Evolutionary conservation across 2,113 vertebrate species (phyloP).

Genomic region (Oxyruncus cristatus): DNA sequence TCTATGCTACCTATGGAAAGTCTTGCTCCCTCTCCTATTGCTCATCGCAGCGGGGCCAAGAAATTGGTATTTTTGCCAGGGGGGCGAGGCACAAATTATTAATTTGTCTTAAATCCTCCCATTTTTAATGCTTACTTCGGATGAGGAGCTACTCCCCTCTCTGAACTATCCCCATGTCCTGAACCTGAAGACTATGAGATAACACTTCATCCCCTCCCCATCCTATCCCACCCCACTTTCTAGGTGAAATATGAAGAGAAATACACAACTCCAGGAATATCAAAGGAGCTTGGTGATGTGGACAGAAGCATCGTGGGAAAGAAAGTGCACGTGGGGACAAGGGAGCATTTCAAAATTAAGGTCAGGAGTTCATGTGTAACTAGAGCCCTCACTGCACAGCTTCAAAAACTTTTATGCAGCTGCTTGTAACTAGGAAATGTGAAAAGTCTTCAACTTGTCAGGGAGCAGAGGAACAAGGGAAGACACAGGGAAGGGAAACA

Average conservation of each 20-base stretch:
- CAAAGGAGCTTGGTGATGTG: slow-evolving; percentile 48
- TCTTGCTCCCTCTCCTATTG: slow-evolving; percentile 23
- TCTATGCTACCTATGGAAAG: neutral
- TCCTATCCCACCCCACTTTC: neutral
- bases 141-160: slow-evolving; percentile 38
- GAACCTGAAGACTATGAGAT: slow-evolving; percentile 69
- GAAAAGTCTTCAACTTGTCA: neutral
- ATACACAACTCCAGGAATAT: slow-evolving; percentile 32
- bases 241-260: slow-evolving; percentile 36
- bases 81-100: slow-evolving; percentile 7
- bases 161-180: slow-evolving; percentile 1
- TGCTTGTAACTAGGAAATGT: neutral
- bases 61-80: slow-evolving; percentile 4
- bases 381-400: slow-evolving; percentile 28
- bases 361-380: slow-evolving; percentile 58
- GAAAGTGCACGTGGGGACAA: slow-evolving; percentile 33
- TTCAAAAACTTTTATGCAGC: slow-evolving; percentile 31
- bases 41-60: neutral
- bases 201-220: neutral
- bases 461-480: neutral
- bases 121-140: slow-evolving; percentile 30
- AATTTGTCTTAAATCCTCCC: slow-evolving; percentile 51
- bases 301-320: slow-evolving; percentile 40
- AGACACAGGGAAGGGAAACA: neutral
- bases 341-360: slow-evolving; percentile 30